Conservation (phyloP, 2,888 invertebrate genomes). For the Stegophylla sp. region DNA sequence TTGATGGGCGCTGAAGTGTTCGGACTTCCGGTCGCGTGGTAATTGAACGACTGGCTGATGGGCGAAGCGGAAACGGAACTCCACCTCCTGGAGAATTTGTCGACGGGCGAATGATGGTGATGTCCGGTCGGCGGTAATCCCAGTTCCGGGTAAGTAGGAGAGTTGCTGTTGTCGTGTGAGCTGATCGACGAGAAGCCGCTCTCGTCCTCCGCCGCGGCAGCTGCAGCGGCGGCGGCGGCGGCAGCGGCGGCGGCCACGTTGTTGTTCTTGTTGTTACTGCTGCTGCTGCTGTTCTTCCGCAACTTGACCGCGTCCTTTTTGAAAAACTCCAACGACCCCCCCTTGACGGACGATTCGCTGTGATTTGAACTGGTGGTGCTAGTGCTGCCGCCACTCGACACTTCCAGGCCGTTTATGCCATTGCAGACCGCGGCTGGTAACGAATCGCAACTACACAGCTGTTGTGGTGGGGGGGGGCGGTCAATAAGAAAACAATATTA, state of each 20-base stretch:
- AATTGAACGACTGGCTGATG: constrained; percentile 50
- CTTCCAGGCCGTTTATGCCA: constrained; percentile 53
- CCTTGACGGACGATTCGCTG: constrained; percentile 27
- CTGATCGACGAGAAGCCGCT: constrained; percentile 86
- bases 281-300: too few relatives aligned
- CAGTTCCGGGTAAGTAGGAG: constrained; percentile 62
- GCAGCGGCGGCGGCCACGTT: too few relatives aligned
- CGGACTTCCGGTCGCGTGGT: constrained; percentile 50
- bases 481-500: neutral
- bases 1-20: constrained; percentile 51
- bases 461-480: too few relatives aligned
- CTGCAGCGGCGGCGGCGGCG: too few relatives aligned
- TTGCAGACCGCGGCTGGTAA: constrained; percentile 61
- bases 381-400: constrained; percentile 63
- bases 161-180: constrained; percentile 77
- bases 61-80: constrained; percentile 34
- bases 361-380: constrained; percentile 64
- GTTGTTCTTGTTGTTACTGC: constrained; percentile 33
- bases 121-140: constrained; percentile 62
- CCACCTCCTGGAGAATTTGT: constrained; percentile 53
- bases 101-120: constrained; percentile 46
- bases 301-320: constrained; percentile 29
- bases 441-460: constrained; percentile 62
- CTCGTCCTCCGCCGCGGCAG: constrained; percentile 73
- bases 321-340: constrained; percentile 35